Percentiles rank a stretch among this genome's conserved stretches.
phyloP scores from a whole-genome alignment of 2,113 vertebrate genomes.

The Deroptyus accipitrinus region DNA sequence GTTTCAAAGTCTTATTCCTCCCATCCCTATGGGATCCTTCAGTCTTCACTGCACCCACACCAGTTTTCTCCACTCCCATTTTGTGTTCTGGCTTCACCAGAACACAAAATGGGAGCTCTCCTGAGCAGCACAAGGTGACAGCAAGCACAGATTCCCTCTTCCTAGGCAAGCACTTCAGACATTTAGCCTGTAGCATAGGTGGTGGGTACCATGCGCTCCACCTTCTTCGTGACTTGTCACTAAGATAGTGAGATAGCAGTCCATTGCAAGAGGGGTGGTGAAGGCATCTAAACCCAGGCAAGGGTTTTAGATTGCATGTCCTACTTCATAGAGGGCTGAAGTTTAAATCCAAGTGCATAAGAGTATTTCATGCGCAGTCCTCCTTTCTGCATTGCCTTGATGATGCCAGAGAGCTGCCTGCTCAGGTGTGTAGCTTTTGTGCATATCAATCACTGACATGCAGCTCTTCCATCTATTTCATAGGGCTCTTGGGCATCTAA shows the following conservation, averaged over 20 bases:
- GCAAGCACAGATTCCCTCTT: not conserved
- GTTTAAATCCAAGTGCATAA: not conserved
- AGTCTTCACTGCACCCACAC: not conserved
- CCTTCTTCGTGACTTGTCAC: not conserved
- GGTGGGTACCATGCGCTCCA: not conserved
- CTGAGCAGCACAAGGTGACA: not conserved
- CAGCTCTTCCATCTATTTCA: not conserved
- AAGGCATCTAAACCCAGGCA: not conserved
- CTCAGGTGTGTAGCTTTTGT: not conserved
- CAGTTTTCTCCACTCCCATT: not conserved
- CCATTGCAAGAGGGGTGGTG: not conserved
- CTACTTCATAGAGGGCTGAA: not conserved
- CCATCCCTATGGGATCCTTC: not conserved
- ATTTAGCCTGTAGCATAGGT: not conserved
- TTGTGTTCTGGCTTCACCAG: too few species aligned
- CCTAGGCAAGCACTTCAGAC: not conserved
- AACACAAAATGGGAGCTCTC: not conserved
- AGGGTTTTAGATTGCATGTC: not conserved
- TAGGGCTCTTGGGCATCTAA: not conserved
- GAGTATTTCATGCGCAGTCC: not conserved
- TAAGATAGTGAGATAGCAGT: not conserved
- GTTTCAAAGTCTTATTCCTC: not conserved
- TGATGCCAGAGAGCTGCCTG: not conserved
- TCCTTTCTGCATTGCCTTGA: not conserved
- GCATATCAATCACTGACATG: not conserved